phyloP scores from a whole-genome alignment of 2,797 vertebrate genomes.

The Aselliscus stoliczkanus region DNA sequence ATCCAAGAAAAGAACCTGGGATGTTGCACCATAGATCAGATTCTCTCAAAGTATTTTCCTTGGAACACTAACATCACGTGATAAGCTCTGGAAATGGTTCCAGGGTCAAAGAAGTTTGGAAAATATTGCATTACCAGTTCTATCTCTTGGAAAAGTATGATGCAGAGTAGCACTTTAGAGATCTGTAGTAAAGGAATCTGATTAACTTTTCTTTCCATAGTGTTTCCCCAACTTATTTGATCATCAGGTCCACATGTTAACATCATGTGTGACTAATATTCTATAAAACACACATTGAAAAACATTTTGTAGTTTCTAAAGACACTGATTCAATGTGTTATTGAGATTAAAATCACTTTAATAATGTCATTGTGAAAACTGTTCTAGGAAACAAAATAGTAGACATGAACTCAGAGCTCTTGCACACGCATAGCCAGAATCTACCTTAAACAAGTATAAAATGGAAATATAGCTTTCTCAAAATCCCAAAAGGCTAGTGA shows the following conservation, averaged over 20 bases:
- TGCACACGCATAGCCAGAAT: background rate
- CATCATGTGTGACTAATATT: background rate
- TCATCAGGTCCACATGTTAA: background rate
- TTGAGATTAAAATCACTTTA: background rate
- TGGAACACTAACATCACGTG: background rate
- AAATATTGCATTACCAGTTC: background rate
- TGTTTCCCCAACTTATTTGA: background rate
- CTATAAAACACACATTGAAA: background rate
- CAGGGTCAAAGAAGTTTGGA: background rate
- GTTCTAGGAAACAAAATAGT: background rate
- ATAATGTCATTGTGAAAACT: slow-evolving; percentile 20
- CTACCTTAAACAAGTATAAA: background rate
- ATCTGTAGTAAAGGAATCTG: background rate
- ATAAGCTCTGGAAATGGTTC: background rate
- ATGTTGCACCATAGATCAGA: background rate
- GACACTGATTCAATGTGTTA: background rate
- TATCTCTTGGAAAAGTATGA: background rate
- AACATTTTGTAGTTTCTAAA: background rate
- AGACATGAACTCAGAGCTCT: background rate
- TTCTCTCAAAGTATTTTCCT: background rate
- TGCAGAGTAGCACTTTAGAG: background rate
- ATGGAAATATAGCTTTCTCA: background rate
- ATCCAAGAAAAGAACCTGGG: background rate
- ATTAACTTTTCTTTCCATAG: background rate
- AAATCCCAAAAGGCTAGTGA: background rate